phyloP scores from a whole-genome alignment of 2,888 invertebrate genomes.

The Peribatodes rhomboidaria region DNA sequence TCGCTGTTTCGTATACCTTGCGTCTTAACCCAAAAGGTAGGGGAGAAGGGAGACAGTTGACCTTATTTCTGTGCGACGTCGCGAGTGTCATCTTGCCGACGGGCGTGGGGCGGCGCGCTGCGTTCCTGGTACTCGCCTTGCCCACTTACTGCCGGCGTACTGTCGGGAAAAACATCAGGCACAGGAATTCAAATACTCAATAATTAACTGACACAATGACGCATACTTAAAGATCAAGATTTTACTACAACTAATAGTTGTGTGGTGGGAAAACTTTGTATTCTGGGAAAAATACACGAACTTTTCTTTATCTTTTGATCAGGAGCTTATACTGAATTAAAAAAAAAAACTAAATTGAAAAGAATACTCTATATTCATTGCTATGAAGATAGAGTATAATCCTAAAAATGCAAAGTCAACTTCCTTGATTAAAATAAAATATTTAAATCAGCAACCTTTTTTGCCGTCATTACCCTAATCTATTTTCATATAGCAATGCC shows the following conservation, averaged over 20 bases:
- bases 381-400: background rate
- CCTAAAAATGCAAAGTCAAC: background rate
- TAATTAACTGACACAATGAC: too few species aligned
- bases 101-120: slow-evolving; percentile 71
- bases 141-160: slow-evolving; percentile 67
- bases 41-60: slow-evolving; percentile 66
- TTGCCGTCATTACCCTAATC: slow-evolving; percentile 68
- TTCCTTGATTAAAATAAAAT: background rate
- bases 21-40: slow-evolving; percentile 35
- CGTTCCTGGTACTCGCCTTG: slow-evolving; percentile 76
- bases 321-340: too few species aligned
- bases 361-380: background rate
- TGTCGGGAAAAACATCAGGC: slow-evolving; percentile 54
- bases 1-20: slow-evolving; percentile 39
- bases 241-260: too few species aligned
- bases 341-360: background rate
- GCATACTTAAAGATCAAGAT: too few species aligned
- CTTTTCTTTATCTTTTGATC: too few species aligned
- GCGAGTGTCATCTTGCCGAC: slow-evolving; percentile 81
- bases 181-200: background rate
- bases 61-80: slow-evolving; percentile 83
- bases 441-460: slow-evolving; percentile 41
- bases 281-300: too few species aligned
- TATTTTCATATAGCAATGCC: slow-evolving; percentile 77
- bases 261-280: too few species aligned